Base-by-base conservation (phyloP, 2,797 vertebrate genomes). In the Chiloscyllium punctatum region DNA sequence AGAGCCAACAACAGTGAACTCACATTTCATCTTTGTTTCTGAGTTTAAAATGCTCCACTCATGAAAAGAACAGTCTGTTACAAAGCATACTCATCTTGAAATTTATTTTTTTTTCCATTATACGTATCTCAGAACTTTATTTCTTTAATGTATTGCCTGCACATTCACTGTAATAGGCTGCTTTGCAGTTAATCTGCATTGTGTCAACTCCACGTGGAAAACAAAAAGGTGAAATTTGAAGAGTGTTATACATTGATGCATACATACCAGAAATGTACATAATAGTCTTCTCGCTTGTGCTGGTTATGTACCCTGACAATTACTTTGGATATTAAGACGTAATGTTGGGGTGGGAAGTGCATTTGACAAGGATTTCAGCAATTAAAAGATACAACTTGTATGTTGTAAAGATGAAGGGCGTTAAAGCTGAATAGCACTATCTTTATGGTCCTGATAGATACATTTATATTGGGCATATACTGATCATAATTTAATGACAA, bases 31-130 rank as follows among this genome's bases (percentile, higher is more conserved):
- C 98, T 97, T 97, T 97, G 97, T 97, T 98, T 98, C 97, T 98
- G 97, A 97, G 97, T 97, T 98, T 97, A 98, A 98, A 97, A 98
- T 99, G 98, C 98, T 97, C 98, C 99, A 99, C 98, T 99, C 98
- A 98, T 98, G 98, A 98, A 99, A 99, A 99, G 99, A 99, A 99
- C 98, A 98, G 98, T 98, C 96, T 96, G 98, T 98, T 98, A 98
- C 98, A 98, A 98, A 97, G 98, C 96, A 98, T 97, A 97, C 97
- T 98, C 98, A 98, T 98, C 97, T 97, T 98, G 98, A 98, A 98
- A 97, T 95, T n/a, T n/a, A n/a, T n/a, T 97, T 97, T 96, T 96
- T 97, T 90, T 95, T 96, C 96, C 95, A 77, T 97, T 97, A 97
- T 98, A 97, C 97, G 97, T 98, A 97, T 98, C 96, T 97, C 97